Evolutionary conservation across 2,888 invertebrate species (phyloP).

Genomic region (Leucozona laternaria): DNA sequence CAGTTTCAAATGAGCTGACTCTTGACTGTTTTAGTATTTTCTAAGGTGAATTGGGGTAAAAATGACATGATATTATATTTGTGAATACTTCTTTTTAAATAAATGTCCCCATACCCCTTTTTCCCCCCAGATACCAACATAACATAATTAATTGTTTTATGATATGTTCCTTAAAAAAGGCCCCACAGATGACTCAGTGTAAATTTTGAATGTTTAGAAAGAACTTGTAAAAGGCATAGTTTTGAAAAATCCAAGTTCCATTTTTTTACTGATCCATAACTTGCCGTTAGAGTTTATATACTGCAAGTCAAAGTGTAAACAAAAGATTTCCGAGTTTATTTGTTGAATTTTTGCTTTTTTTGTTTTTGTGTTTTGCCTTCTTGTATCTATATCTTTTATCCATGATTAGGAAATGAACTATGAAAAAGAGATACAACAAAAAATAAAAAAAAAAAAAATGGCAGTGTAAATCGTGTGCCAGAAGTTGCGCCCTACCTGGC

Average conservation of each 20-base stretch:
- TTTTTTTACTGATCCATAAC: constrained; percentile 3
- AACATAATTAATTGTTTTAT: too few relatives aligned
- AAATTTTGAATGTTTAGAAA: too few relatives aligned
- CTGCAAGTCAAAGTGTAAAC: constrained; percentile 41
- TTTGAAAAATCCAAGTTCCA: not conserved
- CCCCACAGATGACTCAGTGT: too few relatives aligned
- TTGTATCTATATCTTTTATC: constrained; percentile 7
- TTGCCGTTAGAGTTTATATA: not conserved
- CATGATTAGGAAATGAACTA: constrained; percentile 62
- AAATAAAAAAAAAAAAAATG: not conserved
- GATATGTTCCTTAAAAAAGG: too few relatives aligned
- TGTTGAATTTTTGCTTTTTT: constrained; percentile 17
- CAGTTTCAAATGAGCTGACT: too few relatives aligned
- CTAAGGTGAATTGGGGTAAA: too few relatives aligned
- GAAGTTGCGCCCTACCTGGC: constrained; percentile 10
- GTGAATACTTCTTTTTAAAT: too few relatives aligned
- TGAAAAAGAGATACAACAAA: constrained; percentile 7
- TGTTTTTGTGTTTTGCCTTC: not conserved
- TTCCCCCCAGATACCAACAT: too few relatives aligned
- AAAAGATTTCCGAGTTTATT: constrained; percentile 56
- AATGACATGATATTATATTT: too few relatives aligned
- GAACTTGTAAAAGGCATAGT: too few relatives aligned
- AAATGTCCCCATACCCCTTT: too few relatives aligned
- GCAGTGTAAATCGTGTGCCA: constrained; percentile 37
- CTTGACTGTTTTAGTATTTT: too few relatives aligned